Percentiles rank a stretch among this genome's conserved stretches.
phyloP scores from a whole-genome alignment of 2,888 invertebrate genomes.

The Bhutanitis thaidina region DNA sequence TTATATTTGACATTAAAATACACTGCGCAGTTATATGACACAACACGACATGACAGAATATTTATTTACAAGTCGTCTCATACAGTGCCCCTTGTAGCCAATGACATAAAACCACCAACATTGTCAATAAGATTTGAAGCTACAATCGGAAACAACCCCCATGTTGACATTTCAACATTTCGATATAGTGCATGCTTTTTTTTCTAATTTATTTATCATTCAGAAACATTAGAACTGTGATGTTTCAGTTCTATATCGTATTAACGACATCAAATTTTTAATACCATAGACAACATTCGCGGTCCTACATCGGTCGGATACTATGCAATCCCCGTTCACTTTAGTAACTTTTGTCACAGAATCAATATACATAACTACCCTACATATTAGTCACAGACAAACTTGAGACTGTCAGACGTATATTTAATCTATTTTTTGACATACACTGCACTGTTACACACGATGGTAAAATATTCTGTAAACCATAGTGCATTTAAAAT shows the following conservation, averaged over 20 bases:
- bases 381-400: background rate
- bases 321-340: too few species aligned
- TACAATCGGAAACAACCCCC: too few species aligned
- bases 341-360: background rate
- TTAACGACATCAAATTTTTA: too few species aligned
- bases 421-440: too few species aligned
- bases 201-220: too few species aligned
- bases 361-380: background rate
- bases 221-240: too few species aligned
- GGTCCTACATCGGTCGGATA: background rate
- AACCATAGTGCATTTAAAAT: background rate
- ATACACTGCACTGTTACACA: background rate
- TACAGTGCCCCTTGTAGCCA: background rate
- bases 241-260: too few species aligned
- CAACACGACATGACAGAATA: constrained; percentile 39
- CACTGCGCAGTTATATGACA: constrained; percentile 58
- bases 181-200: too few species aligned
- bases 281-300: constrained; percentile 6
- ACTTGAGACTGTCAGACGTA: too few species aligned
- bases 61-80: constrained; percentile 40
- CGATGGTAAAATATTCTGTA: background rate
- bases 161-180: too few species aligned
- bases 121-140: background rate
- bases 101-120: background rate
- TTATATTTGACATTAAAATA: constrained; percentile 76